Conservation (phyloP, 2,888 invertebrate genomes). For the Dione vanillae region DNA sequence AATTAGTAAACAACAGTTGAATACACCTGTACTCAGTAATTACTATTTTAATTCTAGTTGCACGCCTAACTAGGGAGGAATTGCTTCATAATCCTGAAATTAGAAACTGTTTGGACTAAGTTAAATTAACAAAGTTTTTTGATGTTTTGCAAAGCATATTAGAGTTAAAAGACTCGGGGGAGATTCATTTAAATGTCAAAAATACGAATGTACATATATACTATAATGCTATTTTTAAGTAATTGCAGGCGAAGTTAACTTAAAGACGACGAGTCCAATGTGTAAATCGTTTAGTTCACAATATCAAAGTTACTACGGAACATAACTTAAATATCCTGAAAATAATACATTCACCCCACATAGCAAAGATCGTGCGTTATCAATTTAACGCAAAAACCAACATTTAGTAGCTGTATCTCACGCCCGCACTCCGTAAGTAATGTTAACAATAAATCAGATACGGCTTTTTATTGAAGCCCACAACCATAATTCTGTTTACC, state of each 20-base stretch:
- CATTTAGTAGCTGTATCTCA: constrained; percentile 46
- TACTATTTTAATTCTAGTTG: constrained; percentile 46
- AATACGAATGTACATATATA: constrained; percentile 13
- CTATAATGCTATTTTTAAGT: background rate
- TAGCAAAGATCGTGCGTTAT: constrained; percentile 40
- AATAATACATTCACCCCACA: constrained; percentile 28
- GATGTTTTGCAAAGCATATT: constrained; percentile 42
- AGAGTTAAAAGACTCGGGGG: constrained; percentile 40
- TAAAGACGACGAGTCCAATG: background rate
- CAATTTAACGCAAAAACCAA: constrained; percentile 43
- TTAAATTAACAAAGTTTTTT: constrained; percentile 49
- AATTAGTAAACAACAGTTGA: constrained; percentile 34
- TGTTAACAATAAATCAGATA: constrained; percentile 67
- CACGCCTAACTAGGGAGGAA: constrained; percentile 41
- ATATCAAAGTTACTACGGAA: background rate
- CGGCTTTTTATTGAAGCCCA: constrained; percentile 61
- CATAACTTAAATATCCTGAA: constrained; percentile 16
- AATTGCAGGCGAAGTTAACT: background rate
- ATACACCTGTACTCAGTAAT: constrained; percentile 48
- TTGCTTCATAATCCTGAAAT: constrained; percentile 47
- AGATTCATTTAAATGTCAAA: constrained; percentile 33
- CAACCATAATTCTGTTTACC: constrained; percentile 60
- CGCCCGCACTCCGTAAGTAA: constrained; percentile 50
- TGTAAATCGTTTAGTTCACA: background rate
- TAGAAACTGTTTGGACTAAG: constrained; percentile 46